A percentile compares a stretch with the other conserved stretches of the same genome.
phyloP scores from a whole-genome alignment of 2,113 vertebrate species.

The Shinisaurus crocodilurus region DNA sequence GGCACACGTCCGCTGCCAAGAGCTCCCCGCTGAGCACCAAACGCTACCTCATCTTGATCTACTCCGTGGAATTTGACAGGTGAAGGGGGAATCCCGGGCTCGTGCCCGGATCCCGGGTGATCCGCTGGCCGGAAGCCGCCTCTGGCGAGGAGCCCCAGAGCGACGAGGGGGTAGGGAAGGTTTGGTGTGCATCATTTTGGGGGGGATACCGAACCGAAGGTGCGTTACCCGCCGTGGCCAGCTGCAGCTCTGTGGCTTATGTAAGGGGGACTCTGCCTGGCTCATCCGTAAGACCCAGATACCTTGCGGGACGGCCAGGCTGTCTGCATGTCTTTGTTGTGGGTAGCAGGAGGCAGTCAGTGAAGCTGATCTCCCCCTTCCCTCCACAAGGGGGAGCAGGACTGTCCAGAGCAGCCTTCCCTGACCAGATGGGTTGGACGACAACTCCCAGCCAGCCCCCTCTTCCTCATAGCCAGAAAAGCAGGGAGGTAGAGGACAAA shows the following conservation, averaged over 20 bases:
- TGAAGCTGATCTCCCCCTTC: not conserved
- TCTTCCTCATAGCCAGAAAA: not conserved
- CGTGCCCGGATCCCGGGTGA: accelerated
- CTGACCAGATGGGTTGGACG: no score
- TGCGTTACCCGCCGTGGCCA: not conserved
- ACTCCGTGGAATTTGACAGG: slow-evolving; percentile 96
- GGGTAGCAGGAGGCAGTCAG: not conserved
- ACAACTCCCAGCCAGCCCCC: not conserved
- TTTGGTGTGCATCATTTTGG: no score
- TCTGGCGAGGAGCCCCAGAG: no score
- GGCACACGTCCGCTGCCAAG: slow-evolving; percentile 73
- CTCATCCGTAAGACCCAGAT: not conserved
- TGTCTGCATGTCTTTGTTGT: accelerated
- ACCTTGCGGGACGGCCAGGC: not conserved
- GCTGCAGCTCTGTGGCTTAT: not conserved
- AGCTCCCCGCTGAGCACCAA: slow-evolving; percentile 85
- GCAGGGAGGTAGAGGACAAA: not conserved
- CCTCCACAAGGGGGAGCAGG: not conserved
- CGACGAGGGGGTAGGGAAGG: not conserved
- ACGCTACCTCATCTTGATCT: slow-evolving; percentile 94
- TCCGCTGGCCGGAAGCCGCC: no score
- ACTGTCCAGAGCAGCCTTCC: not conserved
- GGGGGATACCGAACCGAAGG: no score
- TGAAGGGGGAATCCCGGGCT: slow-evolving; percentile 28
- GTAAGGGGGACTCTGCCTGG: not conserved